phyloP scores from a whole-genome alignment of 2,888 invertebrate genomes.

The Eugnorisma glareosa region DNA sequence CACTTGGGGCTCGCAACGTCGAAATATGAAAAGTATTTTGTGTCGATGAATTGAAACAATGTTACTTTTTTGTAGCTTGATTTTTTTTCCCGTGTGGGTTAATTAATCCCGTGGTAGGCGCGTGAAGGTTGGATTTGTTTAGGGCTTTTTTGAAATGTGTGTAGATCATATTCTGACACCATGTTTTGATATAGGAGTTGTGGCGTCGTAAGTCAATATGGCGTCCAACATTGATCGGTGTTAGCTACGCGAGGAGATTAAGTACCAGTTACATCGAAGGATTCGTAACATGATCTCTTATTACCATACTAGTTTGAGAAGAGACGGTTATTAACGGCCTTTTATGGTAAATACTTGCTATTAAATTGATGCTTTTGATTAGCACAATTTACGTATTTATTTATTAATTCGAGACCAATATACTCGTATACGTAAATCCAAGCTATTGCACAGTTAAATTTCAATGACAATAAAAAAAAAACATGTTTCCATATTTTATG shows the following conservation, averaged over 20 bases:
- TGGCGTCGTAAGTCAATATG: conserved; percentile 3
- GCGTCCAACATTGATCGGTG: background rate
- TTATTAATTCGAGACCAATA: background rate
- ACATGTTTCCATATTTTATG: too few species aligned
- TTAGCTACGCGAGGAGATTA: conserved; percentile 21
- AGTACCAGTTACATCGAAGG: background rate
- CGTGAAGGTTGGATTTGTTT: conserved; percentile 30
- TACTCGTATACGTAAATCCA: background rate
- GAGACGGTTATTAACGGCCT: background rate
- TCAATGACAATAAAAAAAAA: background rate
- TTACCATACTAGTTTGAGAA: background rate
- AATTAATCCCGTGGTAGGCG: conserved; percentile 48
- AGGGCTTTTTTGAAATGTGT: conserved; percentile 3
- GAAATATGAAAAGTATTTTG: conserved; percentile 65
- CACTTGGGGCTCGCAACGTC: conserved; percentile 59
- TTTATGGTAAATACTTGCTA: background rate
- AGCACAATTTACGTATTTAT: background rate
- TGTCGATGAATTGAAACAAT: conserved; percentile 63
- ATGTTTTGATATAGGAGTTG: background rate
- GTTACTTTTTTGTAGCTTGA: conserved; percentile 51
- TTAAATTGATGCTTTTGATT: background rate
- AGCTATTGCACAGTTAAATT: background rate
- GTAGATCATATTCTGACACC: background rate
- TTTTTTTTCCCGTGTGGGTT: conserved; percentile 58
- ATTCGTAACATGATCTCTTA: conserved; percentile 2